phyloP scores from a whole-genome alignment of 2,888 invertebrate genomes.

The Drepanosiphum platanoidis region DNA sequence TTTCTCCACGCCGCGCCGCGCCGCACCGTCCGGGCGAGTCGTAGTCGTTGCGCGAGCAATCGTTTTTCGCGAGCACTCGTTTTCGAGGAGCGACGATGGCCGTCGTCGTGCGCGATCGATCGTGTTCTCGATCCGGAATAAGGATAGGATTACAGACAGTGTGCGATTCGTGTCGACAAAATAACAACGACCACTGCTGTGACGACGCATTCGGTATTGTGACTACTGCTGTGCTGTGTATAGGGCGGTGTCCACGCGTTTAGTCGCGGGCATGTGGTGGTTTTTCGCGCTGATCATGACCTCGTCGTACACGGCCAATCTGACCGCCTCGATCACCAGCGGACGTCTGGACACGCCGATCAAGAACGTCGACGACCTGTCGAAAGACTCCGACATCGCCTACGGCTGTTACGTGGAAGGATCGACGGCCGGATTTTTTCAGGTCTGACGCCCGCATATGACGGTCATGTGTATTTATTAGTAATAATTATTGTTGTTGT shows the following conservation, averaged over 20 bases:
- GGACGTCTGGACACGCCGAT: slow-evolving; percentile 91
- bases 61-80: too few species aligned
- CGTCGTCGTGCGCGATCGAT: too few species aligned
- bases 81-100: too few species aligned
- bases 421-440: slow-evolving; percentile 90
- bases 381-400: slow-evolving; percentile 91
- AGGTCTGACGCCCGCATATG: slow-evolving; percentile 70
- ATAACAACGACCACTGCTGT: too few species aligned
- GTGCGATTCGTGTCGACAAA: too few species aligned
- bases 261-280: slow-evolving; percentile 92
- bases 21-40: too few species aligned
- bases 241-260: slow-evolving; percentile 88
- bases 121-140: too few species aligned
- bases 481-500: neutral
- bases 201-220: neutral
- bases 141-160: too few species aligned
- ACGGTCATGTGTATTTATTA: too few species aligned
- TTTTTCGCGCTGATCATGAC: slow-evolving; percentile 92
- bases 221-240: slow-evolving; percentile 1
- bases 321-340: slow-evolving; percentile 92
- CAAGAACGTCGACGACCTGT: slow-evolving; percentile 89
- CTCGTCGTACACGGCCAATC: slow-evolving; percentile 92
- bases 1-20: too few species aligned
- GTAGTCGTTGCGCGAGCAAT: too few species aligned
- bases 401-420: slow-evolving; percentile 89